phyloP scores from a whole-genome alignment of 1,140 invertebrate genomes.

The Bombus pyrosoma region DNA sequence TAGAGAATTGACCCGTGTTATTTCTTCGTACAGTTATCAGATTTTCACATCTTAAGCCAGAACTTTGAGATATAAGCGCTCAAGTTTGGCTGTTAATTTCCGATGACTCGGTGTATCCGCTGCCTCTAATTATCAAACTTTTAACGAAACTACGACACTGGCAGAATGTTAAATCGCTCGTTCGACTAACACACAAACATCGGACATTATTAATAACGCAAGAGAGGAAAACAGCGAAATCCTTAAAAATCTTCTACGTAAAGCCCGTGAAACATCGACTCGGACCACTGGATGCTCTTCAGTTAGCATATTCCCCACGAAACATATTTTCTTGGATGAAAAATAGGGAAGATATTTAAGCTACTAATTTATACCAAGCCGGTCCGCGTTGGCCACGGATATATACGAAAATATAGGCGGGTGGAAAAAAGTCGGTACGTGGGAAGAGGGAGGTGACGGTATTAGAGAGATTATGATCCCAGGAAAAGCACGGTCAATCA shows the following conservation, averaged over 20 bases:
- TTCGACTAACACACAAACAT: background rate
- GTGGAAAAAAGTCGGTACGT: background rate
- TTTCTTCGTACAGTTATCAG: background rate
- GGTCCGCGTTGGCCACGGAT: background rate
- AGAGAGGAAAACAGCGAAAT: background rate
- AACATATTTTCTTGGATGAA: background rate
- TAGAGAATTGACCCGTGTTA: background rate
- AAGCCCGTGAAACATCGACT: constrained; percentile 12
- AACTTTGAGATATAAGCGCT: background rate
- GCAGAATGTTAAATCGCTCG: background rate
- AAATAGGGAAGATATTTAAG: constrained; percentile 9
- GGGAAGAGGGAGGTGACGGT: background rate
- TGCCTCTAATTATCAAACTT: constrained; percentile 4
- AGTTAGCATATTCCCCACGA: background rate
- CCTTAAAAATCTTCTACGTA: constrained; percentile 1
- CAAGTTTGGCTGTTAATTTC: background rate
- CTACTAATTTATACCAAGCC: constrained; percentile 10
- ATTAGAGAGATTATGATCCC: constrained; percentile 14
- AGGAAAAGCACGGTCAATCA: constrained; percentile 38
- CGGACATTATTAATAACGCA: background rate
- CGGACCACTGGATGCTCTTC: background rate
- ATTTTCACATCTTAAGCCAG: background rate
- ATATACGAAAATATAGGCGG: background rate
- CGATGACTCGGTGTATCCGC: background rate
- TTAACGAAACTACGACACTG: background rate